Evolutionary conservation across 2,888 invertebrate species (phyloP), one percentile per base, ranked within the genome.

Genomic region (Camponotus fellah): DNA sequence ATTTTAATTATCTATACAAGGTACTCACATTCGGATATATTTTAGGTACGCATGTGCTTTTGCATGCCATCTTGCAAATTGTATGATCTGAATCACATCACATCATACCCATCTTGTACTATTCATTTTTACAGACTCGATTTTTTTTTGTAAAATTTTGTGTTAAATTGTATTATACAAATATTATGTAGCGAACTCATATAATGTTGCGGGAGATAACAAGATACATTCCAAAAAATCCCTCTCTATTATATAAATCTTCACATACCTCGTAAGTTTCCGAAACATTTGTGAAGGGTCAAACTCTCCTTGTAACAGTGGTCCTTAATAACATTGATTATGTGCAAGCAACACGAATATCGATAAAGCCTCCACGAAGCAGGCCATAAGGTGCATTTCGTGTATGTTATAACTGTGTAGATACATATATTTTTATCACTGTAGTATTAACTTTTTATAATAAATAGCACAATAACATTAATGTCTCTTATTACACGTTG

Each of bases 381-480:
- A 91, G 90, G 90, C 88, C 88, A 62, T 87, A 76, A 89, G 87
- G 90, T 92, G 85, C 88, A 90, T 88, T 87, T 85, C 82, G 83
- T 83, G n/a, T 71, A 82, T 88, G 82, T 86, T 76, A 81, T 90
- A 90, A 89, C 86, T 82, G 86, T 88, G 86, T 89, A 85, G 85
- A 80, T 90, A 90, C 85, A 91, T 90, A 87, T 86, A 90, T 91
- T 91, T 91, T 91, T 90, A 87, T 88, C 86, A 90, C 87, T 86
- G 76, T 89, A 91, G 66, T 91, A 90, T 88, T 91, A 89, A 87
- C 84, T 86, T 88, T 88, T 88, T 49, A 90, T 92, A 94, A 94
- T 94, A 94, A 94, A 94, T 93, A 94, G 93, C 88, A 92, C 86
- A 88, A 90, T 92, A 92, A 91, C 92, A 91, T 91, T 91, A 92